These are phyloP conservation scores for Petrocephalus zakoni DNA, from an alignment of 2,113 vertebrate species.

Conservation along the genomic window DNA sequence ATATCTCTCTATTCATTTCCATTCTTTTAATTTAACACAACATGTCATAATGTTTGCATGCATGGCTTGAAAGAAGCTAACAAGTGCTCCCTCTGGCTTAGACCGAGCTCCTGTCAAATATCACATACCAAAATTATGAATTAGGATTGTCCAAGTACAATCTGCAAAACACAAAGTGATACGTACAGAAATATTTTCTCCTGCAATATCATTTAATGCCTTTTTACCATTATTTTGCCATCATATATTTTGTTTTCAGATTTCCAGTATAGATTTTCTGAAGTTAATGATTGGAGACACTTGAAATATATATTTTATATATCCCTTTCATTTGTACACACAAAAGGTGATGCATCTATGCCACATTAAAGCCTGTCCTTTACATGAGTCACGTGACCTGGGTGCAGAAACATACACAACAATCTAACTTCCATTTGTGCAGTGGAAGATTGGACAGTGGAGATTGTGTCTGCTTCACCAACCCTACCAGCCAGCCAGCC, in stretches of 20 bases:
- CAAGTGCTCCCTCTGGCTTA: neutral
- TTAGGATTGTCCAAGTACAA: slow-evolving; percentile 27
- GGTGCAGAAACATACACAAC: neutral
- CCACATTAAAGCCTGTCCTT: neutral
- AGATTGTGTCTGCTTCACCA: neutral
- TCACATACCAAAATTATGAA: neutral
- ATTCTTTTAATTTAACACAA: neutral
- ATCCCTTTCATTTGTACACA: neutral
- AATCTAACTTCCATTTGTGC: neutral
- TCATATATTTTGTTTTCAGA: neutral
- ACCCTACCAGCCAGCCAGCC: neutral
- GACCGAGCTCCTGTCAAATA: neutral
- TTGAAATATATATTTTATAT: neutral
- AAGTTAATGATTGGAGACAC: neutral
- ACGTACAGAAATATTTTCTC: neutral
- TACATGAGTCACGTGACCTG: neutral
- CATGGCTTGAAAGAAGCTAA: slow-evolving; percentile 1
- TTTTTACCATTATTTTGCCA: neutral
- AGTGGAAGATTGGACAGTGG: no score
- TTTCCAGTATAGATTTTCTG: neutral
- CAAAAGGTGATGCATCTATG: neutral
- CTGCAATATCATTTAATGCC: neutral
- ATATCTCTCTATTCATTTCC: neutral
- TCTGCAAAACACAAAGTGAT: slow-evolving; percentile 13
- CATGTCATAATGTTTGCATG: neutral